These are phyloP conservation scores for Puffinus mauretanicus DNA, from an alignment of 2,113 vertebrate species.

Conservation along the genomic window DNA sequence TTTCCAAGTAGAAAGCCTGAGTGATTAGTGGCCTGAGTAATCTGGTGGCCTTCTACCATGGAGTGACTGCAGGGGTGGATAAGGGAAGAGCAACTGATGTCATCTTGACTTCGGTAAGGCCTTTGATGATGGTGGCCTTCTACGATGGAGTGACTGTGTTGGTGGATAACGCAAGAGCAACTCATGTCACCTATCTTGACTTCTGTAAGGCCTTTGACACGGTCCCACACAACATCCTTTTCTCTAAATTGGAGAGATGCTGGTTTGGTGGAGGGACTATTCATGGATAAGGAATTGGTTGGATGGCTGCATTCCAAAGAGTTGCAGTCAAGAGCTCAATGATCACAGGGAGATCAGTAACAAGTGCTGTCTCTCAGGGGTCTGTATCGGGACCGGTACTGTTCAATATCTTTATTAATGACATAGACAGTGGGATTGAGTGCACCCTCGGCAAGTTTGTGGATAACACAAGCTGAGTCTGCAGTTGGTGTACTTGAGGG, in stretches of 20 bases:
- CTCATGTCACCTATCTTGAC: not conserved
- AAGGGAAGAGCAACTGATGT: not conserved
- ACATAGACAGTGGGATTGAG: not conserved
- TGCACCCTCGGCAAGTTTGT: not conserved
- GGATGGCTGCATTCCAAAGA: not conserved
- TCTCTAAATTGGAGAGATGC: not conserved
- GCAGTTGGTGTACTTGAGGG: not conserved
- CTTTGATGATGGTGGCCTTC: not conserved
- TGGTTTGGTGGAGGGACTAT: not conserved
- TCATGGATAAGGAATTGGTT: not conserved
- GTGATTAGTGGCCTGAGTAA: not conserved
- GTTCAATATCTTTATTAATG: not conserved
- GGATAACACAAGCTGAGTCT: not conserved
- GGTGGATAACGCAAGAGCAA: not conserved
- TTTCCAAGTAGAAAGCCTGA: not conserved
- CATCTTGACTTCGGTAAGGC: not conserved
- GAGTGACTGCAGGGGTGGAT: not conserved
- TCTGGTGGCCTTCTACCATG: not conserved
- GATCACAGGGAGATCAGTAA: not conserved
- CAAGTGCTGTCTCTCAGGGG: not conserved
- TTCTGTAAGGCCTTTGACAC: not conserved
- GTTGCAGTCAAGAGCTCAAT: not conserved
- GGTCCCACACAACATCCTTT: not conserved
- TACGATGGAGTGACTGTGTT: not conserved
- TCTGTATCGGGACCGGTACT: not conserved